phyloP scores from a whole-genome alignment of 2,888 invertebrate genomes.

The Noctua comes region DNA sequence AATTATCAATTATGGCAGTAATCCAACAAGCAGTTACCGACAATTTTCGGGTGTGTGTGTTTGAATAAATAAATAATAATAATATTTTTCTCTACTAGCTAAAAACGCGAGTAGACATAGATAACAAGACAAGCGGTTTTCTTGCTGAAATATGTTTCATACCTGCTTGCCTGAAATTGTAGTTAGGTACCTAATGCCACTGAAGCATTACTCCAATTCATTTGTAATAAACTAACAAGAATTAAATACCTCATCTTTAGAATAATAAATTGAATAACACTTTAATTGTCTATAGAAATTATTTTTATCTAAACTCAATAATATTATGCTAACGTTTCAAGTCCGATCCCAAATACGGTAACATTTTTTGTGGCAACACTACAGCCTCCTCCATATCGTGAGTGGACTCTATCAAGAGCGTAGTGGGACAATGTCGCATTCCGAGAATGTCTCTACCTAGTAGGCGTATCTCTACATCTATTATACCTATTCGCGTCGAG shows the following conservation, averaged over 20 bases:
- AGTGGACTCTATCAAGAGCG: slow-evolving; percentile 70
- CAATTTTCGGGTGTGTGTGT: not conserved
- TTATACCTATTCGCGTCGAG: slow-evolving; percentile 61
- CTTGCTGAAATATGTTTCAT: not conserved
- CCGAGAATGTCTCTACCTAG: slow-evolving; percentile 65
- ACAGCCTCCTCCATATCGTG: slow-evolving; percentile 64
- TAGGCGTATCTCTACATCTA: slow-evolving; percentile 68
- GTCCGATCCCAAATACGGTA: not conserved
- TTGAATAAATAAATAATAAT: not conserved
- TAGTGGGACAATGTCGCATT: slow-evolving; percentile 61
- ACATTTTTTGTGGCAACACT: slow-evolving; percentile 53
- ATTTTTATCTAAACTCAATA: no score
- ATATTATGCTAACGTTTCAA: no score
- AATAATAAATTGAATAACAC: no score
- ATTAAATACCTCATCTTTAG: no score
- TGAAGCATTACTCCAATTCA: not conserved
- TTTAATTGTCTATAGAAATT: no score
- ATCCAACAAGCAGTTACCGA: not conserved
- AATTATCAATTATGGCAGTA: no score
- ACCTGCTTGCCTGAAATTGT: not conserved
- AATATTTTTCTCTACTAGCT: no score
- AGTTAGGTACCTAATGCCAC: not conserved
- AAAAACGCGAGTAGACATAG: no score
- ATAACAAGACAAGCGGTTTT: not conserved
- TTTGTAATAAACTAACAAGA: not conserved